phyloP scores from a whole-genome alignment of 2,888 invertebrate genomes.

The Ischnura elegans region DNA sequence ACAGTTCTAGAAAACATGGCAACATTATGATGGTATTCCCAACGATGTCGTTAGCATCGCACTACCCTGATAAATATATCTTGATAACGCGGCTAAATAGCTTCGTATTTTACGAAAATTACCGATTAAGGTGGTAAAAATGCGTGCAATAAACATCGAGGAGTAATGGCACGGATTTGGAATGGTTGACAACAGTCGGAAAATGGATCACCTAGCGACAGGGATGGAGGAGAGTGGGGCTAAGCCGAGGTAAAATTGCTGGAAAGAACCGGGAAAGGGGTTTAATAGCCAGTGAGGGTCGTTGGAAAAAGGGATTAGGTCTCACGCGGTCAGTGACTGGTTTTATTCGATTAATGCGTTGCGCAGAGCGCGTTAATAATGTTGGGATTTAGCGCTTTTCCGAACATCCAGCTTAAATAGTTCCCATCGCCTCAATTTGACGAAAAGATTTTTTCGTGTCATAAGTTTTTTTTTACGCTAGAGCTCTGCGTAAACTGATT shows the following conservation, averaged over 20 bases:
- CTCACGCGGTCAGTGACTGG: not conserved
- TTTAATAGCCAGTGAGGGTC: not conserved
- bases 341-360: slow-evolving; percentile 22
- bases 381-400: not conserved
- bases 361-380: slow-evolving; percentile 14
- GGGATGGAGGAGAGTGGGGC: not conserved
- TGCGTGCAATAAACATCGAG: not conserved
- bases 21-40: too few relatives aligned
- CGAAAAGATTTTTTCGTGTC: not conserved
- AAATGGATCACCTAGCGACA: not conserved
- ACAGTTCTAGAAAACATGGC: too few relatives aligned
- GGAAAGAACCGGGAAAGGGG: not conserved
- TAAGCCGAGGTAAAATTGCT: not conserved
- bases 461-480: not conserved
- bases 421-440: not conserved
- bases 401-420: not conserved
- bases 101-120: too few relatives aligned
- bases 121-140: not conserved
- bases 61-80: too few relatives aligned
- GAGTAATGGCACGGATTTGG: not conserved
- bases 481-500: not conserved
- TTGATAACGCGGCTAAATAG: too few relatives aligned
- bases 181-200: not conserved
- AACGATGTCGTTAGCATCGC: too few relatives aligned
- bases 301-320: not conserved